A percentile compares a stretch with the other conserved stretches of the same genome.
Evolutionary conservation across 2,888 invertebrate genomes (phyloP).

Genomic region (Andrena bucephala): DNA sequence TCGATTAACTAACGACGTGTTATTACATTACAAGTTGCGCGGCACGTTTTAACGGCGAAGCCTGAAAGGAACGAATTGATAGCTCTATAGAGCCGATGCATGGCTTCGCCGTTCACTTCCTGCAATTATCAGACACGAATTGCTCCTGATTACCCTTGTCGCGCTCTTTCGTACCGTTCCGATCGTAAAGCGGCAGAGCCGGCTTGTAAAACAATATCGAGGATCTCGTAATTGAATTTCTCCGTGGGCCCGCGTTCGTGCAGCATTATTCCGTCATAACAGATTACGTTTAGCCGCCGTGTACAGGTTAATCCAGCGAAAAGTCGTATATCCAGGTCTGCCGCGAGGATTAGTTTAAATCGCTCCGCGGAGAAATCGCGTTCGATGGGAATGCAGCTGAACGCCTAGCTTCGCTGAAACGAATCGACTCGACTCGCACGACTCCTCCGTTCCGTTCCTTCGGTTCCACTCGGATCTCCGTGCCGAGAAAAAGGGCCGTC

Average conservation of each 20-base stretch:
- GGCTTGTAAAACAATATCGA: conserved; percentile 17
- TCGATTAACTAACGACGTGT: conserved; percentile 16
- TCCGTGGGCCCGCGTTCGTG: conserved; percentile 1
- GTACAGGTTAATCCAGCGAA: conserved; percentile 39
- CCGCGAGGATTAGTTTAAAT: conserved; percentile 37
- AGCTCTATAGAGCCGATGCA: conserved; percentile 11
- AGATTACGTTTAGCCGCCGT: conserved; percentile 31
- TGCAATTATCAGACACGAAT: conserved; percentile 7
- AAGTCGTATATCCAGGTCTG: conserved; percentile 35
- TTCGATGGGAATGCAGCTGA: conserved; percentile 25
- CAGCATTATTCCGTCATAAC: conserved; percentile 35
- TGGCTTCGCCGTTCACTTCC: not conserved
- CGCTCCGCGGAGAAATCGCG: conserved; percentile 45
- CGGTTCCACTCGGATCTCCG: not conserved
- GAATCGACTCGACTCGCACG: conserved; percentile 44
- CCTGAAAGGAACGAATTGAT: conserved; percentile 20
- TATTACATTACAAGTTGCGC: conserved; percentile 1
- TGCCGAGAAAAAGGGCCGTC: not conserved
- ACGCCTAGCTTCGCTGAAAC: not conserved
- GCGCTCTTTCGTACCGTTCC: conserved; percentile 7
- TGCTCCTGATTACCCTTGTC: conserved; percentile 1
- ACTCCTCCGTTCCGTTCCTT: conserved; percentile 30
- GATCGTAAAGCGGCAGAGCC: not conserved
- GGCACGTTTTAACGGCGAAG: conserved; percentile 13
- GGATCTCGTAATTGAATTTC: conserved; percentile 24